phyloP scores from a whole-genome alignment of 1,140 invertebrate species.

The Diachasma alloeum region DNA sequence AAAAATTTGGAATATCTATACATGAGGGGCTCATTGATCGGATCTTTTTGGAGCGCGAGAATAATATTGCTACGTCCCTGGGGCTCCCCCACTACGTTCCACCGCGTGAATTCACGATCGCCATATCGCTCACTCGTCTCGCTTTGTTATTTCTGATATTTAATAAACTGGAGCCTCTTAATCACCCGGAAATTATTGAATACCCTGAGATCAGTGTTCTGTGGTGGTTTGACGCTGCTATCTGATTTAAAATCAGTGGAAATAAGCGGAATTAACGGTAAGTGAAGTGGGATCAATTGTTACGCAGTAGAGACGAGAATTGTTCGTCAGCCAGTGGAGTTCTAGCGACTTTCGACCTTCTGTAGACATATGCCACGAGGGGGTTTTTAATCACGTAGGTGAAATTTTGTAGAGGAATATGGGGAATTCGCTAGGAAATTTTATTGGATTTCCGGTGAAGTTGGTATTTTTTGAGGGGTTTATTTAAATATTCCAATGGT shows the following conservation, averaged over 20 bases:
- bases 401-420: too few relatives aligned
- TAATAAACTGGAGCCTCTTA: slow-evolving; percentile 16
- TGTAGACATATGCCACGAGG: background rate
- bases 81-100: slow-evolving; percentile 21
- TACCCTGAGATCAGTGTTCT: background rate
- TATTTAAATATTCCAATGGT: too few relatives aligned
- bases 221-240: background rate
- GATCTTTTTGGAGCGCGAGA: background rate
- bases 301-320: slow-evolving; percentile 42
- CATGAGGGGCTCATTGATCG: too few relatives aligned
- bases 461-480: too few relatives aligned
- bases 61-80: slow-evolving; percentile 29
- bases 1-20: too few relatives aligned
- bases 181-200: slow-evolving; percentile 23
- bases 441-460: too few relatives aligned
- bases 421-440: too few relatives aligned
- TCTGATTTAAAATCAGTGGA: background rate
- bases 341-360: slow-evolving; percentile 48
- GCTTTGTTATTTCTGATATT: slow-evolving; percentile 17
- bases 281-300: slow-evolving; percentile 35
- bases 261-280: slow-evolving; percentile 32
- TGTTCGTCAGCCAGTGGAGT: slow-evolving; percentile 29
- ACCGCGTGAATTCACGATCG: slow-evolving; percentile 26
- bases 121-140: slow-evolving; percentile 36
- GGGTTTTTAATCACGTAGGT: background rate